Base-by-base conservation (phyloP, 2,113 vertebrate genomes). In the Festucalex cinctus region DNA sequence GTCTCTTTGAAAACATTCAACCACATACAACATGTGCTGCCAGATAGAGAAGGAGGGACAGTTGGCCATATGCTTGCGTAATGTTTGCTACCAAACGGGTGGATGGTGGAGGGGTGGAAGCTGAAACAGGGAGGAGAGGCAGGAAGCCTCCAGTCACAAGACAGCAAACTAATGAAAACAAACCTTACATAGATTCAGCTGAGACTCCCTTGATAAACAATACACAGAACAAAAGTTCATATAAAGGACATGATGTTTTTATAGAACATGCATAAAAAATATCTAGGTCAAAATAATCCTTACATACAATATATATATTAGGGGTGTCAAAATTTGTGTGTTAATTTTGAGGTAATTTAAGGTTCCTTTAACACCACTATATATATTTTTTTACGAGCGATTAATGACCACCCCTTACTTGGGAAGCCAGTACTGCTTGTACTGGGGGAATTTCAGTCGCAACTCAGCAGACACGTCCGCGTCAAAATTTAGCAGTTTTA, bases 1-100 rank as follows among this genome's bases (percentile, higher is more conserved):
- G 26, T 89, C 92, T 89, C 82, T 85, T 59, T 48, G 81, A 81
- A 63, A 87, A 82, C 64, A 66, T 64, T 69, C 20, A 10, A 74
- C 85, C 78, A 66, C 86, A 86, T 79, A 68, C 86, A 88, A 81
- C 79, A 87, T 90, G 86, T 87, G 88, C 76, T 88, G 68, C 69
- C 43, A 66, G 61, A 69, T 59, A 12, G 59, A 20, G 46, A 69
- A 60, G 9, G 65, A 22, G 43, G 63, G 57, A 57, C 54, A 26
- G 71, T 69, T 62, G 12, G 67, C 69, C 79, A 79, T 37, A 22
- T 5, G 0, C 72, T 91, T 92, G 85, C 74, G 83, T 79, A 91
- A 92, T 88, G 78, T 88, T 88, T 90, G 83, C 83, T 82, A 68
- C 79, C 71, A 76, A 49, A 63, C 65, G 78, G 76, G 73, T 82